A percentile compares a stretch with the other conserved stretches of the same genome.
Conservation (phyloP, 2,888 invertebrate genomes). For the Therioaphis trifolii region DNA sequence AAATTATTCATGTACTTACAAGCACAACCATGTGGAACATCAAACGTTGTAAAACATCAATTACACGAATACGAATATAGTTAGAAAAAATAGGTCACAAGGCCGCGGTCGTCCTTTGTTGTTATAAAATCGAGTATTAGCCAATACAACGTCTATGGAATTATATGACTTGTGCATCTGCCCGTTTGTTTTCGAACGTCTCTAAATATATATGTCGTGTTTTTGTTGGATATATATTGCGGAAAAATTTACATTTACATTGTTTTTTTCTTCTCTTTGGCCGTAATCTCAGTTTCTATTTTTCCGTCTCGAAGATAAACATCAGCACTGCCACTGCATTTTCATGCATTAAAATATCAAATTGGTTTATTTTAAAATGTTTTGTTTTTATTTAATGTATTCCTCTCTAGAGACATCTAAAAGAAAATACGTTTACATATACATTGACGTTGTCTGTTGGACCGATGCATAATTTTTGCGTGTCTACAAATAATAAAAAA, state of each 20-base stretch:
- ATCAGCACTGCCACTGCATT: background rate
- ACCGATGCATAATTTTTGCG: background rate
- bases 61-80: background rate
- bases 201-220: background rate
- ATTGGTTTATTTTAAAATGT: constrained; percentile 38
- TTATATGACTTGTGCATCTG: background rate
- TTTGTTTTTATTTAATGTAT: constrained; percentile 8
- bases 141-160: constrained; percentile 12
- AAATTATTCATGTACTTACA: too few species aligned
- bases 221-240: background rate
- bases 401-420: background rate
- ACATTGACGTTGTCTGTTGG: background rate
- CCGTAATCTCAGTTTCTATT: background rate
- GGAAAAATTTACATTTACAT: constrained; percentile 51
- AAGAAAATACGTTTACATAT: background rate
- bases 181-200: background rate
- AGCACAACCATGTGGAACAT: background rate
- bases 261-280: constrained; percentile 10
- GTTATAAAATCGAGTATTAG: background rate
- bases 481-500: background rate
- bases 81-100: background rate
- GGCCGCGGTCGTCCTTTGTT: background rate
- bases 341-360: constrained; percentile 47
- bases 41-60: background rate
- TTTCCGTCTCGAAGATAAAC: constrained; percentile 18